Base-by-base conservation (phyloP, 2,888 invertebrate species). In the Malachius bipustulatus region DNA sequence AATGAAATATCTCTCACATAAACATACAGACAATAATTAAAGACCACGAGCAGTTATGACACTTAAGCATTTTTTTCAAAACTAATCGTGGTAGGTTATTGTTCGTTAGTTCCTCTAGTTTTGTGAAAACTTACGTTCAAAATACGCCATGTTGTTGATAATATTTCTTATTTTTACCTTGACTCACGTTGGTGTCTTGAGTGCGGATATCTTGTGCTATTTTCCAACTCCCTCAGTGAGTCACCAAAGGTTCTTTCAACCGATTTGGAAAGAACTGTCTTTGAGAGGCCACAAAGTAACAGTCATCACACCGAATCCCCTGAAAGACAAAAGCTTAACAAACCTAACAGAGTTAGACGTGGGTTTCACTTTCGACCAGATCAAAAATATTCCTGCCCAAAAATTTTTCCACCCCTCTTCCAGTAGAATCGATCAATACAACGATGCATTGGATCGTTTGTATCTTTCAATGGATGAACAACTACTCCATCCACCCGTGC, bases 311-410 rank as follows among this genome's bases (percentile, higher is more conserved):
- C 51, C 58, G 1, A 43, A 49, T 41, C 58, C 58, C 4, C 35
- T 57, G 14, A 52, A 50, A 13, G 52, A 57, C 33, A 39, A 47
- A 1, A 30, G 38, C 1, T 39, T 58, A 32, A 41, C 41, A 3
- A 58, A 57, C 37, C 36, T 58, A 14, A 57, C 54, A 1, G 57
- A 58, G 49, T 55, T 58, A n/a, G 50, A 55, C 34, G 46, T 52
- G 4, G 43, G 50, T 12, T 40, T 39, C 14, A 29, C 42, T 0
- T 19, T 8, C n/a, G 24, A 19, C 6, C 6, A 8, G 6, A 19
- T n/a, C n/a, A 19, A 6, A n/a, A 19, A 19, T 19, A 19, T 6
- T 19, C 24, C 24, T 19, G 6, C n/a, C 6, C 24, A 8, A 8
- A 19, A n/a, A 19, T 6, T n/a, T 8, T 19, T 19, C 6, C 6